Percentiles rank a stretch among this genome's conserved stretches.
Evolutionary conservation across 2,113 vertebrate species (phyloP).

Genomic region (Solea senegalensis): DNA sequence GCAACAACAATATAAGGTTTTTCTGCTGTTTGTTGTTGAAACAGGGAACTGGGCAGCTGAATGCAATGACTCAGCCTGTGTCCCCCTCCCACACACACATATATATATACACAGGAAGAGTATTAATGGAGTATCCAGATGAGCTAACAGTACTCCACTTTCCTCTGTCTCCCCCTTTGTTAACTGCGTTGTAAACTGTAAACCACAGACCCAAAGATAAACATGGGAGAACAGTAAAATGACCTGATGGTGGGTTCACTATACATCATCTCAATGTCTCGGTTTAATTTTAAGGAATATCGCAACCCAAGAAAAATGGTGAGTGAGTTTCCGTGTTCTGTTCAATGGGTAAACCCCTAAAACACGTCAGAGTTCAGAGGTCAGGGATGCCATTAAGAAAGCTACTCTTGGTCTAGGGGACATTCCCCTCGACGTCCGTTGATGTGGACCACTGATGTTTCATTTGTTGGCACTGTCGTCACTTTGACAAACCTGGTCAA

Average conservation of each 20-base stretch:
- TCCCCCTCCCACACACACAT: slow-evolving; percentile 4
- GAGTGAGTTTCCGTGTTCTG: neutral
- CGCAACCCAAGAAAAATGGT: neutral
- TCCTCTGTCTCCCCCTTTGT: slow-evolving; percentile 12
- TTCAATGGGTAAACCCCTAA: neutral
- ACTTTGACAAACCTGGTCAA: neutral
- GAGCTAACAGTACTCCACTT: slow-evolving; percentile 40
- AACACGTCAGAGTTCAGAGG: slow-evolving; percentile 17
- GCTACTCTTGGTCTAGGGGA: slow-evolving; percentile 12
- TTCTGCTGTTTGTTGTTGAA: slow-evolving; percentile 58
- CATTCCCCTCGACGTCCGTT: slow-evolving; percentile 20
- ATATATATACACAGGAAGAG: neutral
- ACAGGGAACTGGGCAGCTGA: slow-evolving; percentile 49
- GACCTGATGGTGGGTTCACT: neutral
- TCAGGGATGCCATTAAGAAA: slow-evolving; percentile 23
- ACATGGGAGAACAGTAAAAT: neutral
- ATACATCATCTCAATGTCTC: neutral
- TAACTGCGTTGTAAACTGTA: slow-evolving; percentile 13
- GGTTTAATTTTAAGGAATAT: neutral
- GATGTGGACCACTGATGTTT: neutral
- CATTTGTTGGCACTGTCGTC: neutral
- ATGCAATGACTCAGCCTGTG: slow-evolving; percentile 50
- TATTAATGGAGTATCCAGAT: slow-evolving; percentile 61
- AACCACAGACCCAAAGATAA: neutral
- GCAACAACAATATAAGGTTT: slow-evolving; percentile 36